These are phyloP conservation scores for Pipa parva DNA, from an alignment of 2,113 vertebrate species.

Conservation along the genomic window DNA sequence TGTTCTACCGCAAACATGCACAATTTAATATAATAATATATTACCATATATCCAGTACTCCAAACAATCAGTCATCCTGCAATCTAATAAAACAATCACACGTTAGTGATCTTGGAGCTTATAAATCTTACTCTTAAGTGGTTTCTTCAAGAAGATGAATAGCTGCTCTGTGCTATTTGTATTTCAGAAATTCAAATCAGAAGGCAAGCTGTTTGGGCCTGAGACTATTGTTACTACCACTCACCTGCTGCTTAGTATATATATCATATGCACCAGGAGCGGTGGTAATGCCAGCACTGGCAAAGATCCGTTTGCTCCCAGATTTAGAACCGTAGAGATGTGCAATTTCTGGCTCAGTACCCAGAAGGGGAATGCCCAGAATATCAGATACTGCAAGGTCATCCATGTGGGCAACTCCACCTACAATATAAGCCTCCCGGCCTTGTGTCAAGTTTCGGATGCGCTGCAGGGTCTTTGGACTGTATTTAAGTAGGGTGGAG, in stretches of 20 bases:
- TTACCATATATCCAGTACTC: too few species aligned
- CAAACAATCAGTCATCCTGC: too few species aligned
- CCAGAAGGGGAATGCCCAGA: conserved; percentile 75
- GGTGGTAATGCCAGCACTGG: conserved; percentile 59
- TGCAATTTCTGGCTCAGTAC: conserved; percentile 69
- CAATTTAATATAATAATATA: too few species aligned
- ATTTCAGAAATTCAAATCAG: background rate
- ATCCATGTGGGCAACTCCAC: conserved; percentile 69
- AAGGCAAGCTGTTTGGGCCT: background rate
- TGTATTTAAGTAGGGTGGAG: conserved; percentile 80
- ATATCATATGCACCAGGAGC: conserved; percentile 71
- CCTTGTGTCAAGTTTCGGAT: conserved; percentile 70
- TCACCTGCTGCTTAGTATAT: conserved; percentile 71
- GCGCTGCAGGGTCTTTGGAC: conserved; percentile 72
- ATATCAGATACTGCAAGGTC: conserved; percentile 81
- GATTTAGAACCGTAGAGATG: conserved; percentile 78
- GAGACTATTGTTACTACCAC: conserved; percentile 11
- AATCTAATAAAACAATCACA: too few species aligned
- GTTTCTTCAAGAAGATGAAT: too few species aligned
- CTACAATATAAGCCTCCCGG: conserved; percentile 71
- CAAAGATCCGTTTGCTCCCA: conserved; percentile 72
- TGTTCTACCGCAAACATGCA: too few species aligned
- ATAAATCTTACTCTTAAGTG: too few species aligned
- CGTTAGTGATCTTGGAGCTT: too few species aligned
- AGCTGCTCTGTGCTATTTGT: background rate